Base-by-base conservation (phyloP, 2,797 vertebrate species). In the Sciurus carolinensis region DNA sequence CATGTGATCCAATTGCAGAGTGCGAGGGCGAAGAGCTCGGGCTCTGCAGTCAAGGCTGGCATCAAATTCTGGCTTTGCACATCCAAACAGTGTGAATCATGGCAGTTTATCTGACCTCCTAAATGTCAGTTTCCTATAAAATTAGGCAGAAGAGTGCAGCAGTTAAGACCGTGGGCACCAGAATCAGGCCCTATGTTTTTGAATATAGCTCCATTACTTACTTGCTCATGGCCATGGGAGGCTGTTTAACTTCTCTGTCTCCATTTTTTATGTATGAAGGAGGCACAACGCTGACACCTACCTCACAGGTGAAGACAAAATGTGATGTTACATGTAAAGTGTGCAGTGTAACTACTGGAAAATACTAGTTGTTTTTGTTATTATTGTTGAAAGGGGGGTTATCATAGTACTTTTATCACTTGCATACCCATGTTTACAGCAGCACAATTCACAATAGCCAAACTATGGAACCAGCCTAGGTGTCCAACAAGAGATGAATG, bases 91-190 rank as follows among this genome's bases (percentile, higher is more conserved):
- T 36, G 4, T 57, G 91, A 94, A 77, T 87, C 33, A 44, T 90
- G 92, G 95, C 50, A 66, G 62, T 87, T 73, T 59, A 64, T 42
- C 75, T 80, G 81, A 91, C 20, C 54, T 94, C 71, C 90, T 87
- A 81, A 76, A 80, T 76, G 82, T 82, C 67, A 24, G 4, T 79
- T 79, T 96, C 57, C 87, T 87, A 30, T 81, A 72, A 93, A 88
- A 88, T 75, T 24, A 62, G 87, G 52, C 85, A 71, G 36, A 1
- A n/a, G 26, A 72, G 42, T 3, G 36, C 54, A 17, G 39, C 47
- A 17, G n/a, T 82, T 64, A 10, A 44, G 59, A 7, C 6, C 44
- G 30, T 52, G 67, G 44, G 50, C 52, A n/a, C n/a, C 89, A 69
- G 83, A 81, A 28, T 81, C 69, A 73, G 33, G 28, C 59, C 84